Evolutionary conservation across 2,113 vertebrate genomes (phyloP).

Genomic region (Nesogale talazaci): DNA sequence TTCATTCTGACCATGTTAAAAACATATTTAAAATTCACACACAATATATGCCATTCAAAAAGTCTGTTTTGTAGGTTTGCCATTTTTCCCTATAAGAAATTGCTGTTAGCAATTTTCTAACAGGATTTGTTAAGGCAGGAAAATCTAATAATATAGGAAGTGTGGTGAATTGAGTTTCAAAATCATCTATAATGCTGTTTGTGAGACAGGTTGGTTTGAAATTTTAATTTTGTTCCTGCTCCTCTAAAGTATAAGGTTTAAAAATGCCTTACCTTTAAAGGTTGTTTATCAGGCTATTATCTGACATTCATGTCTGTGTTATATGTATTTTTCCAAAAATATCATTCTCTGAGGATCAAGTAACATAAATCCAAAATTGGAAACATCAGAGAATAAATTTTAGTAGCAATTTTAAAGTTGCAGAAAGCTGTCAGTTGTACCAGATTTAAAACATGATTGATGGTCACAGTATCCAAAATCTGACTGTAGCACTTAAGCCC

Average conservation of each 20-base stretch:
- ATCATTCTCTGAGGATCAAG: constrained; percentile 56
- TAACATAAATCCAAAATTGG: constrained; percentile 58
- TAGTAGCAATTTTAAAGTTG: too few species aligned
- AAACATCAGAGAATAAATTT: constrained; percentile 55
- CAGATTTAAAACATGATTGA: too few species aligned
- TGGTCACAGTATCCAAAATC: too few species aligned
- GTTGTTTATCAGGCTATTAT: background rate
- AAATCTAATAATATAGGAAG: constrained; percentile 54
- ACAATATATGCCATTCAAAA: constrained; percentile 15
- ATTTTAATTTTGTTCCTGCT: constrained; percentile 61
- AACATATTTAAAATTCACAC: constrained; percentile 27
- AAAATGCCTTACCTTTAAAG: constrained; percentile 47
- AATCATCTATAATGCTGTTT: constrained; percentile 54
- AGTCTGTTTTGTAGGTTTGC: background rate
- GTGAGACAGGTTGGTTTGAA: constrained; percentile 52
- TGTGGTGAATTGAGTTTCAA: constrained; percentile 51
- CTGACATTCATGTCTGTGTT: constrained; percentile 51
- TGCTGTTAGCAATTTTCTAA: constrained; percentile 53
- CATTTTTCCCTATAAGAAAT: constrained; percentile 39
- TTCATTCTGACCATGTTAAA: constrained; percentile 30
- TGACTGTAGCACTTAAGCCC: too few species aligned
- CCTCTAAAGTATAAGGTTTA: constrained; percentile 21
- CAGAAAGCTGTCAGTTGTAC: too few species aligned
- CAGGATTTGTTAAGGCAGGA: constrained; percentile 19
- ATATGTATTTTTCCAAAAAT: constrained; percentile 57